Evolutionary conservation across 2,113 vertebrate species (phyloP), one percentile per base, ranked within the genome.

Genomic region (Platichthys flesus): DNA sequence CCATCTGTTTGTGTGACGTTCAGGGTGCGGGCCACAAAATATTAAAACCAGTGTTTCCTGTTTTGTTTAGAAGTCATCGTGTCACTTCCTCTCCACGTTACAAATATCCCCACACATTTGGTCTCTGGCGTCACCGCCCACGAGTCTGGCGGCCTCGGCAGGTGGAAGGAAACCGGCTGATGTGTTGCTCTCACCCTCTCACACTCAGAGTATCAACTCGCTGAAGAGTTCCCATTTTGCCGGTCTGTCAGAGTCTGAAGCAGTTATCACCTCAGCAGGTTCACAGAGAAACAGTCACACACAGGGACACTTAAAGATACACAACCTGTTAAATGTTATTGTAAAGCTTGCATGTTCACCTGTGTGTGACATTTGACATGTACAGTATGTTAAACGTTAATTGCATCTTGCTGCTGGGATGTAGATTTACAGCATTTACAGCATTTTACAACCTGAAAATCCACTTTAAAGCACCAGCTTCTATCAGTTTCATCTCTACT

Each of bases 161-260:
- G 66, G 35, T 65, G 23, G 3, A 55, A 51, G 64, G 24, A 76
- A 73, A 45, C 35, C 5, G 23, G 15, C 74, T 2, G 15, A 49
- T 2, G 13, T 42, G 40, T 42, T 75, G 74, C 51, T 31, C 31
- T 31, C 31, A 31, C 31, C 6, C 31, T 31, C 6, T 31, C 31
- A 31, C 31, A 31, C 31, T 31, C 31, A 31, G 31, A 31, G 31
- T 31, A 31, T 31, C 31, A 7, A 5, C 31, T 31, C 31, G 31
- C 31, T 85, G 59, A 80, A 59, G 45, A 59, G 62, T 45, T 86
- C 52, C 54, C 56, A 67, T 78, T 79, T 61, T 52, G 72, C 67
- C 28, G 62, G 21, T 62, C 69, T 77, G 49, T 81, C 81, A 81
- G 77, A 76, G 68, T 49, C 66, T 67, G 47, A 13, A 71, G 2